Evolutionary conservation across 2,888 invertebrate genomes (phyloP).

Genomic region (Aphodius granarius): DNA sequence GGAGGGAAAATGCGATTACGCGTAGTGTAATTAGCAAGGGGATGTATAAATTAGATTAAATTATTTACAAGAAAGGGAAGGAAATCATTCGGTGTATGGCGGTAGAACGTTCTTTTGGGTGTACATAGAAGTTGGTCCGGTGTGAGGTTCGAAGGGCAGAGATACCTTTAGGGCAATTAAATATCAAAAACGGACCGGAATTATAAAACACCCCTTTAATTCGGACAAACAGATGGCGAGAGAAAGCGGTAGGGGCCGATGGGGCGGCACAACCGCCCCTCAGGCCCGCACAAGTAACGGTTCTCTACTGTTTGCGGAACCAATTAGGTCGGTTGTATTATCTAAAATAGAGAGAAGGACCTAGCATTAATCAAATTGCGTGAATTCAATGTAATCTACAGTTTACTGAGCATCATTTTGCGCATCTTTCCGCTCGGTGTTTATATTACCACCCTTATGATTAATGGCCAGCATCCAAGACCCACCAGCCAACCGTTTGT

Average conservation of each 20-base stretch:
- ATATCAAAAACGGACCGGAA: constrained; percentile 25
- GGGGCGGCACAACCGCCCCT: not conserved
- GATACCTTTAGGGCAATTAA: constrained; percentile 21
- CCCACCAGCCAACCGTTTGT: not conserved
- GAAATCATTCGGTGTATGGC: not conserved
- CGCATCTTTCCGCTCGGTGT: constrained; percentile 40
- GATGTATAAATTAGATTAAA: not conserved
- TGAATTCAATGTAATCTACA: constrained; percentile 45
- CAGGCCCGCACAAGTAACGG: constrained; percentile 1
- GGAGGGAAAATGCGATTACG: not conserved
- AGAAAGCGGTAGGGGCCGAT: constrained; percentile 16
- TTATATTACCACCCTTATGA: constrained; percentile 41
- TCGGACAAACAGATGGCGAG: constrained; percentile 25
- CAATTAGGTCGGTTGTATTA: constrained; percentile 38
- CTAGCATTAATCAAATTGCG: constrained; percentile 46
- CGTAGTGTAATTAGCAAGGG: not conserved
- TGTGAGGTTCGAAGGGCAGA: not conserved
- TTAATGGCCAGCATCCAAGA: constrained; percentile 35
- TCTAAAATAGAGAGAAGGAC: constrained; percentile 38
- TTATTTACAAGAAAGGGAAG: not conserved
- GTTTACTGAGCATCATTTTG: constrained; percentile 42
- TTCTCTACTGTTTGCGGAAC: constrained; percentile 32
- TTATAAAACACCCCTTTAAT: constrained; percentile 32
- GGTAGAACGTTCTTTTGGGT: constrained; percentile 5
- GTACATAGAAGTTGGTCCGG: not conserved